Evolutionary conservation across 2,888 invertebrate species (phyloP).

Genomic region (Leucoma salicis): DNA sequence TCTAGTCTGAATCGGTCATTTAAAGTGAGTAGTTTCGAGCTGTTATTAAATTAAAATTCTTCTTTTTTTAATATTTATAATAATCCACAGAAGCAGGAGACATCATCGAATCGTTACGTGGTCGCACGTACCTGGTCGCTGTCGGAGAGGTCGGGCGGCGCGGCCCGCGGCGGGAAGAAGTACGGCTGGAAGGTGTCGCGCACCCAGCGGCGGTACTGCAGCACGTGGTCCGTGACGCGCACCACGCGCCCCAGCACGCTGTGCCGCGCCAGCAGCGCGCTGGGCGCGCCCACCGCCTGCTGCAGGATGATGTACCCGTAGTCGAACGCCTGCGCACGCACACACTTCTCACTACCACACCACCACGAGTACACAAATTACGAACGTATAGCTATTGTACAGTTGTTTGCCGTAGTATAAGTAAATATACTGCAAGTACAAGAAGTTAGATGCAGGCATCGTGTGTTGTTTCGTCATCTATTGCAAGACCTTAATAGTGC

Average conservation of each 20-base stretch:
- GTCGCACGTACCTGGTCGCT: slow-evolving; percentile 48
- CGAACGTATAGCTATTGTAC: not conserved
- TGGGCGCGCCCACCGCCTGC: slow-evolving; percentile 84
- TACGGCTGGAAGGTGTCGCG: slow-evolving; percentile 69
- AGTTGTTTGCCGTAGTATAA: too few relatives aligned
- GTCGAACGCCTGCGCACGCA: slow-evolving; percentile 91
- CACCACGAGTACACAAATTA: not conserved
- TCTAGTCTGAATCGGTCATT: too few relatives aligned
- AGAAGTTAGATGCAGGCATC: too few relatives aligned
- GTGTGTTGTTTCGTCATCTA: too few relatives aligned
- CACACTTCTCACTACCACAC: too few relatives aligned
- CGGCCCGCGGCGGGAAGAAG: slow-evolving; percentile 60
- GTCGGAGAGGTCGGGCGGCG: slow-evolving; percentile 27
- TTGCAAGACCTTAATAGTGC: too few relatives aligned
- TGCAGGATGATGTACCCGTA: slow-evolving; percentile 95
- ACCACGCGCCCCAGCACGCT: slow-evolving; percentile 94
- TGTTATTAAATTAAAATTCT: too few relatives aligned
- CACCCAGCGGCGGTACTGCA: slow-evolving; percentile 82
- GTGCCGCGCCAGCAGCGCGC: slow-evolving; percentile 59
- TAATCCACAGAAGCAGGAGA: too few relatives aligned
- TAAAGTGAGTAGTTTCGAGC: too few relatives aligned
- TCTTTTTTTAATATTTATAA: too few relatives aligned
- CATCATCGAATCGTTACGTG: too few relatives aligned
- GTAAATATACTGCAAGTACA: too few relatives aligned
- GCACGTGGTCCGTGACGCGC: slow-evolving; percentile 96